Evolutionary conservation across 1,140 invertebrate genomes (phyloP), one percentile per base, ranked within the genome.

Genomic region (Drosophila busckii): DNA sequence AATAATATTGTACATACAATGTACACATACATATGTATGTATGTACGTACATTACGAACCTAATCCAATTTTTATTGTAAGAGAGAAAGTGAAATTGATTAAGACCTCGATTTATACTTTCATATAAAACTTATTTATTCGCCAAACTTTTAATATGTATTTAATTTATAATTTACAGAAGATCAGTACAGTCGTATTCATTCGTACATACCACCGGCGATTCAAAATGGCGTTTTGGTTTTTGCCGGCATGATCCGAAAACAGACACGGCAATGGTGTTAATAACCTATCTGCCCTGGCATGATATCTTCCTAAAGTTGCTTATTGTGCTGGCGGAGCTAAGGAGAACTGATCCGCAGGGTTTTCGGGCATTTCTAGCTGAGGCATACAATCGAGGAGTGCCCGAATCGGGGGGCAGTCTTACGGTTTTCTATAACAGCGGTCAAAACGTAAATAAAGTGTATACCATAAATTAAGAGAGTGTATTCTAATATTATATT

Each of bases 181-280:
- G 64, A 10, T 76, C 76, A 9, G 82, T 87, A 35, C 75, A 83
- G 49, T 70, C 73, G 1, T 97, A 95, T 88, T 97, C 96, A 7
- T 98, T 98, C 90, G 96, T 98, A 19, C 88, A 98, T 62, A 98
- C 97, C 10, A 96, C 94, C 71, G 90, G 94, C 68, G 96, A 98
- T 86, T 97, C 96, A 16, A 97, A 97, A 90, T 98, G 95, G 92
- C 96, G 95, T 23, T 98, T 97, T 91, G 97, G 97, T 55, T 98
- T 97, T 88, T 98, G 96, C 88, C 93, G 96, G 29, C 95, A 97
- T 85, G 94, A 97, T 88, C 94, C 95, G 8, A 93, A 93, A 80
- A 91, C 93, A 8, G 90, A 93, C 83, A 93, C 93, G 26, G 92
- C 94, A 45, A 88, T 96, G 68, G 93, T 96, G 28, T 84, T 96